These are phyloP conservation scores for Sylvia atricapilla DNA, from an alignment of 2,113 vertebrate species.

Conservation along the genomic window DNA sequence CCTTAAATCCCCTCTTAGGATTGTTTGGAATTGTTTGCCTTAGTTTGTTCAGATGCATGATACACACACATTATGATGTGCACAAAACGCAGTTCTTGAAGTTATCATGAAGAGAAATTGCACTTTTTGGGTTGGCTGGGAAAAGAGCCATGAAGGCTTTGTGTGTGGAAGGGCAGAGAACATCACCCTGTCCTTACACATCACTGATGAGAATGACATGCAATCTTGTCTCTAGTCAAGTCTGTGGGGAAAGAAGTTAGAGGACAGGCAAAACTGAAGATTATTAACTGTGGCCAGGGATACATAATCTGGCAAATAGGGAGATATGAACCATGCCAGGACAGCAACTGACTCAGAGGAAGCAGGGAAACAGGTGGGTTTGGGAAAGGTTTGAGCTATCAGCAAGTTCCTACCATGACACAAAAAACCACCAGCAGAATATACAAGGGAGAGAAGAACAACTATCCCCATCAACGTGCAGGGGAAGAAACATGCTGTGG, in stretches of 20 bases:
- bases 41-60: neutral
- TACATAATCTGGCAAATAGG: accelerated
- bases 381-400: neutral
- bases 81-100: neutral
- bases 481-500: neutral
- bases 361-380: neutral
- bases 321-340: neutral
- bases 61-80: neutral
- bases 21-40: neutral
- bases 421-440: accelerated
- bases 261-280: neutral
- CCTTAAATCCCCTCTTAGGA: neutral
- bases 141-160: neutral
- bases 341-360: neutral
- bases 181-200: neutral
- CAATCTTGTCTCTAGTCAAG: neutral
- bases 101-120: neutral
- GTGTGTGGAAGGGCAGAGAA: neutral
- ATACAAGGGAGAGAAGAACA: neutral
- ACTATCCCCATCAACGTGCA: neutral
- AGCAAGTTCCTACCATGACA: neutral
- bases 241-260: neutral
- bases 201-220: neutral
- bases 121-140: neutral
- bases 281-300: neutral